Evolutionary conservation across 2,888 invertebrate genomes (phyloP).

Genomic region (Pseudanteris insignis): DNA sequence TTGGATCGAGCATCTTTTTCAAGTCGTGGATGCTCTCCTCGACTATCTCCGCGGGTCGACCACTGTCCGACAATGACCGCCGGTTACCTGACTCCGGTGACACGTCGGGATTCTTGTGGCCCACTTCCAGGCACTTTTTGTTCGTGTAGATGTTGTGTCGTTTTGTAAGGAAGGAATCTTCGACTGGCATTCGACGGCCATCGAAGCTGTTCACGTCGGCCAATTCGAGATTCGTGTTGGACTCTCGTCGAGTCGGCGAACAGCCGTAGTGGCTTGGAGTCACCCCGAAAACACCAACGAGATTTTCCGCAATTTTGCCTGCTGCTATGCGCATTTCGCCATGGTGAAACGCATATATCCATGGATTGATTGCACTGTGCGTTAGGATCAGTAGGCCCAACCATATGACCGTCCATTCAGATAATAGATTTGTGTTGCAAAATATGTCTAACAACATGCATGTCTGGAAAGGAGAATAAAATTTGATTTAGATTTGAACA

Average conservation of each 20-base stretch:
- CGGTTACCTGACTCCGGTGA: conserved; percentile 54
- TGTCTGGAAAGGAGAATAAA: conserved; percentile 61
- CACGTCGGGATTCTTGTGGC: conserved; percentile 53
- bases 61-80: conserved; percentile 47
- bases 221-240: conserved; percentile 58
- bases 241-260: conserved; percentile 57
- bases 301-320: conserved; percentile 69
- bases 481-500: no score
- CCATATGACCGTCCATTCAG: conserved; percentile 69
- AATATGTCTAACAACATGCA: conserved; percentile 70
- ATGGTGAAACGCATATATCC: conserved; percentile 74
- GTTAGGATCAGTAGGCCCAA: conserved; percentile 72
- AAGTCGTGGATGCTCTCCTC: conserved; percentile 61
- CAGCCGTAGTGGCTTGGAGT: conserved; percentile 60
- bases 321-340: conserved; percentile 72
- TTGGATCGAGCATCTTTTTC: conserved; percentile 60
- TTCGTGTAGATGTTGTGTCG: conserved; percentile 51
- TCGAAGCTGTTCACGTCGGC: conserved; percentile 58
- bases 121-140: conserved; percentile 51
- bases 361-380: conserved; percentile 68
- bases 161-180: conserved; percentile 60
- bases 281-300: conserved; percentile 65
- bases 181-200: conserved; percentile 53
- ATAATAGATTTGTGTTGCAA: conserved; percentile 67
- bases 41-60: conserved; percentile 51